Percentiles rank a stretch among this genome's conserved stretches.
Evolutionary conservation across 2,113 vertebrate species (phyloP).

Genomic region (Muscicapa adusta): DNA sequence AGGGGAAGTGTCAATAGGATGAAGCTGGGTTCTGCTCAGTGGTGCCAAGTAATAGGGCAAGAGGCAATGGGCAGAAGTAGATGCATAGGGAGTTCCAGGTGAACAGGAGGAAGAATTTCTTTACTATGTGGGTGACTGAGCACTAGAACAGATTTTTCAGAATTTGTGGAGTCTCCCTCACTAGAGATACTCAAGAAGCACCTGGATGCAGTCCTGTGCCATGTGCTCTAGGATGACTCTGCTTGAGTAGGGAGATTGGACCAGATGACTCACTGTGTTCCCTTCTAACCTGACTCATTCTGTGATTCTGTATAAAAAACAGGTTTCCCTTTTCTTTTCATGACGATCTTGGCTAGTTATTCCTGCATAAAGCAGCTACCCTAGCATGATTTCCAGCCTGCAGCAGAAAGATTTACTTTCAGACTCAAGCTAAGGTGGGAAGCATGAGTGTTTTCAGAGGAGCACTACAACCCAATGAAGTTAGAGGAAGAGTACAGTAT

Average conservation of each 20-base stretch:
- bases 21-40: accelerated
- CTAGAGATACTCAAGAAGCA: neutral
- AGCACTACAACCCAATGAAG: neutral
- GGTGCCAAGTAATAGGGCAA: neutral
- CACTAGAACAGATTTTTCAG: neutral
- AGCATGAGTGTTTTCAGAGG: neutral
- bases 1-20: neutral
- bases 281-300: neutral
- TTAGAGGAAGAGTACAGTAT: neutral
- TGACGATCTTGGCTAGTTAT: neutral
- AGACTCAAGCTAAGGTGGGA: neutral
- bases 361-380: neutral
- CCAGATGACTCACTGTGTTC: neutral
- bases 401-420: neutral
- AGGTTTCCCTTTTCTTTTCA: neutral
- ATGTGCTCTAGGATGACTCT: neutral
- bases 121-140: neutral
- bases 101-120: neutral
- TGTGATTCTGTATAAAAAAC: neutral
- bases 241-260: neutral
- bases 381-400: neutral
- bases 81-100: neutral
- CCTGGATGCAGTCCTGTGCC: neutral
- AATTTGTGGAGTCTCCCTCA: neutral
- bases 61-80: neutral